A percentile compares a stretch with the other conserved stretches of the same genome.
Evolutionary conservation across 2,797 vertebrate genomes (phyloP).

Genomic region (Gymnopithys bicolor): DNA sequence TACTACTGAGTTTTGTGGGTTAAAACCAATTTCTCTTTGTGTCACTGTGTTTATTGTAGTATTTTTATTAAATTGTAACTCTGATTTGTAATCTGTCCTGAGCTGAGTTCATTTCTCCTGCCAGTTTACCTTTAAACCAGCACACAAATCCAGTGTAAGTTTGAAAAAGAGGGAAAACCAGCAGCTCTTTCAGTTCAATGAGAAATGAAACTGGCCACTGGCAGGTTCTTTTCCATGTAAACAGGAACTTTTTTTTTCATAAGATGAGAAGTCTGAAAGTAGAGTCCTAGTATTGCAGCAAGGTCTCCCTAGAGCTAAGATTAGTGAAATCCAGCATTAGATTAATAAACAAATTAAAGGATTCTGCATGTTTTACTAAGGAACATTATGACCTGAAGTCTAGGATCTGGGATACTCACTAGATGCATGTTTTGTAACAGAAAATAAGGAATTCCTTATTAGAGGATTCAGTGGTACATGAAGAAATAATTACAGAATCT

Average conservation of each 20-base stretch:
- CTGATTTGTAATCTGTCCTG: no score
- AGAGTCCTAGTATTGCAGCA: neutral
- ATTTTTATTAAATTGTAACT: no score
- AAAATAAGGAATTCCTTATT: slow-evolving; percentile 26
- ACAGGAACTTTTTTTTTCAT: rapidly evolving
- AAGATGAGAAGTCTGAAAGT: neutral
- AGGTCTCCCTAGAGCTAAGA: neutral
- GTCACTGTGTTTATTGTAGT: no score
- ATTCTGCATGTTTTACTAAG: neutral
- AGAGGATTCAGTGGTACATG: neutral
- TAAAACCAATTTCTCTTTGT: no score
- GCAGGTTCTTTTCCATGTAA: neutral
- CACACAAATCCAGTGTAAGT: neutral
- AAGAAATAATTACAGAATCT: slow-evolving; percentile 26
- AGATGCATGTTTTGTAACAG: neutral
- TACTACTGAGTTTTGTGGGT: no score
- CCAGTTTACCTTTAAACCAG: no score
- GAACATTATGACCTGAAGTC: neutral
- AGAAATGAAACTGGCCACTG: neutral
- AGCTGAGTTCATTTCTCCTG: no score
- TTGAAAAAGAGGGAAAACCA: neutral
- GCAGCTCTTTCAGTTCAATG: neutral
- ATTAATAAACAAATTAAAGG: neutral
- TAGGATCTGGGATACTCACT: neutral
- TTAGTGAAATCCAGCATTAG: neutral